Evolutionary conservation across 2,888 invertebrate genomes (phyloP), one percentile per base, ranked within the genome.

Genomic region (Oscheius sp.): DNA sequence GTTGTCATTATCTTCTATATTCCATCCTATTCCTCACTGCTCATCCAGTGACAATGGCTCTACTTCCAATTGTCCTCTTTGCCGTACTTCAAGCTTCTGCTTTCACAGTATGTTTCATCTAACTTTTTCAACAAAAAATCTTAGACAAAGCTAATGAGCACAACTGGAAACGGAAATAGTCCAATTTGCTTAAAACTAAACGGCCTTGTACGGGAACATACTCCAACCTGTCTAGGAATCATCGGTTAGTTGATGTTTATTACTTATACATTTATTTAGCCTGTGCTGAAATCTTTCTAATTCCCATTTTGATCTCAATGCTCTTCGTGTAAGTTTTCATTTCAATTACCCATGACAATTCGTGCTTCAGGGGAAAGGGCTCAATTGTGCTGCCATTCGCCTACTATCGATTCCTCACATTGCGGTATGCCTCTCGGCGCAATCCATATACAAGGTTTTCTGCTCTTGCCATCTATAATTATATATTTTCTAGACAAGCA

Each of bases 1-100:
- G 95, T 82, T 95, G 94, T 75, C 98, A 98, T 88, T 98, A 98
- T 87, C 90, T 98, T 77, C 92, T 97, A 89, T 98, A 93, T 88
- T 94, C 95, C 52, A 89, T 96, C 81, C 93, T 97, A 86, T 98
- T 98, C 88, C 90, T 96, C 85, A 94, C 93, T 88, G 92, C 92
- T 37, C 90, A 92, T 69, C 95, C 97, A 29, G 91, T 94, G 64
- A 91, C 95, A 78, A 90, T 96, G 90, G 93, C 93, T 23, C 89
- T 97, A 81, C 90, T 93, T 72, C 98, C 98, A 5, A 91, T 96
- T 71, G 91, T 93, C 82, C 89, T 97, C 77, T 98, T 96, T 89
- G 94, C 95, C 2, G 87, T 95, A 15, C 90, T 97, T 52, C 96
- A 98, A 89, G 92, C 94, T 48, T 92, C 95, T 25, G 94, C 93